Conservation (phyloP, 2,888 invertebrate genomes). For the Drosophila tripunctata region DNA sequence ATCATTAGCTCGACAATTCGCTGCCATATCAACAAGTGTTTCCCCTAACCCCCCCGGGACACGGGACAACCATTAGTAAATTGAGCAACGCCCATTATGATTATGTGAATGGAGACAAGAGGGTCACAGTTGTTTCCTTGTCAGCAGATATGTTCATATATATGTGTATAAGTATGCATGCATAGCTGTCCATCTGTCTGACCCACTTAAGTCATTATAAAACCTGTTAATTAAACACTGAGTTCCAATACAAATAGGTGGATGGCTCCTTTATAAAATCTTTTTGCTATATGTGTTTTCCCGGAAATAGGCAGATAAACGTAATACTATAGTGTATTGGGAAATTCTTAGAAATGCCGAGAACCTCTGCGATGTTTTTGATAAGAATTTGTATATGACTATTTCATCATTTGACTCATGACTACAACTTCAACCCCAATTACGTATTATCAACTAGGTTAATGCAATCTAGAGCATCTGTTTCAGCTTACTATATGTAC, state of each 20-base stretch:
- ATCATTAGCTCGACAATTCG: slow-evolving; percentile 20
- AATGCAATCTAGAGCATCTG: slow-evolving; percentile 27
- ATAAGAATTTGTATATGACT: background rate
- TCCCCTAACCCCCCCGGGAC: background rate
- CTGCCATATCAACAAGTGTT: slow-evolving; percentile 70
- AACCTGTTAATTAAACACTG: slow-evolving; percentile 53
- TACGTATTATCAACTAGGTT: slow-evolving; percentile 30
- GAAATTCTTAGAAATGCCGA: background rate
- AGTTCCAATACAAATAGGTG: background rate
- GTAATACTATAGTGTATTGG: background rate
- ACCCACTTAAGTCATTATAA: slow-evolving; percentile 56
- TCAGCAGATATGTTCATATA: too few relatives aligned
- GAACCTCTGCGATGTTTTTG: too few relatives aligned
- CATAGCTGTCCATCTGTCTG: slow-evolving; percentile 31
- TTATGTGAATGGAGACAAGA: background rate
- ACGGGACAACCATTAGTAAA: slow-evolving; percentile 58
- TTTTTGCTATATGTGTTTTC: too few relatives aligned
- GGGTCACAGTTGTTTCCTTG: slow-evolving; percentile 1
- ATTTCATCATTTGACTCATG: background rate
- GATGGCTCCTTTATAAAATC: too few relatives aligned
- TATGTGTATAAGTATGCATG: too few relatives aligned
- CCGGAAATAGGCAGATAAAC: background rate
- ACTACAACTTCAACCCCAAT: slow-evolving; percentile 8
- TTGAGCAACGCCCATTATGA: slow-evolving; percentile 58
- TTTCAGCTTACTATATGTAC: background rate